Evolutionary conservation across 2,797 vertebrate genomes (phyloP), one percentile per base, ranked within the genome.

Genomic region (Aplochiton taeniatus): DNA sequence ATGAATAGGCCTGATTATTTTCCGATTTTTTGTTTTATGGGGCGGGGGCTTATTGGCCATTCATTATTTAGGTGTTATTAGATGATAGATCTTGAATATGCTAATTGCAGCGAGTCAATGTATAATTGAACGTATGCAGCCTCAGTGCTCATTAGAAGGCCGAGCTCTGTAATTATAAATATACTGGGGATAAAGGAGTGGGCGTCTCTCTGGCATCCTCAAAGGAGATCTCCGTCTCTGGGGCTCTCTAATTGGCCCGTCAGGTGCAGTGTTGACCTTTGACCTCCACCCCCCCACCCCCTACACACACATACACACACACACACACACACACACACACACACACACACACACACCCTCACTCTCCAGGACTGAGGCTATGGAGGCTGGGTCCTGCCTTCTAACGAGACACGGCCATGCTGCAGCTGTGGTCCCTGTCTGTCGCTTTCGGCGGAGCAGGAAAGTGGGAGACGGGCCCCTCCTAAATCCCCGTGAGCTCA

Each of bases 351-450:
- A n/a, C n/a, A n/a, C n/a, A n/a, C 46, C 46, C 9, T 31, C 31
- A 31, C 31, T 31, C 31, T 31, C 31, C 31, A 31, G 31, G 3
- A 31, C 31, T 31, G 31, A 31, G 46, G 46, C 3, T 14, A 14
- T 3, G 46, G 13, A 2, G 46, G 46, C 46, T 48, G 46, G 46
- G 46, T 9, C 46, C 46, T 11, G 46, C 46, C 46, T 48, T 48
- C 2, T 48, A 3, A 48, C 46, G 9, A 14, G 8, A 9, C 8
- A 9, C 73, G 64, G 68, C 68, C 74, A n/a, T 17, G 66, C 77
- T 66, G 56, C 88, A 89, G 86, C 87, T 90, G 85, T 84, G 84
- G 78, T 80, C 80, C 78, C 70, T 31, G 56, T 87, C 82, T 85
- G 31, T 31, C 31, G 72, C n/a, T 67, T 47, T 66, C 69, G 85